A percentile compares a stretch with the other conserved stretches of the same genome.
Conservation (phyloP, 2,888 invertebrate species). For the Lochmaea capreae region DNA sequence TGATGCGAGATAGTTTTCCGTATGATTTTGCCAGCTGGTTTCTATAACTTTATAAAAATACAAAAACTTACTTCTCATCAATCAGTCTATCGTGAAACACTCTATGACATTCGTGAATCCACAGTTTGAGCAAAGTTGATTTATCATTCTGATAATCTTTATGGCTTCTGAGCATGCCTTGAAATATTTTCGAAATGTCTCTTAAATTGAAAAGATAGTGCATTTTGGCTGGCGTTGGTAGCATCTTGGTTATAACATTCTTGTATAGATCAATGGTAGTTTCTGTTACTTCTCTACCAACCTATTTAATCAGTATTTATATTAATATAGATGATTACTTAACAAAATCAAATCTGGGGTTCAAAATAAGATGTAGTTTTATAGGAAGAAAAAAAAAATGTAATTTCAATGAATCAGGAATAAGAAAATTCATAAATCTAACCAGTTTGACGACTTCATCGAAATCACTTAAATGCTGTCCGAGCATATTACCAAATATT, state of each 20-base stretch:
- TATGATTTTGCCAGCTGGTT: no score
- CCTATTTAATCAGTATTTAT: conserved; percentile 74
- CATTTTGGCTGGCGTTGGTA: conserved; percentile 90
- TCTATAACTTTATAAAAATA: no score
- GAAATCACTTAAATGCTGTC: conserved; percentile 81
- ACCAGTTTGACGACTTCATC: conserved; percentile 82
- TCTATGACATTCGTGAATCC: conserved; percentile 88
- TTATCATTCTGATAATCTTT: conserved; percentile 82
- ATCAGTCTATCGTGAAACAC: conserved; percentile 88
- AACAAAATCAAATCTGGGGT: no score
- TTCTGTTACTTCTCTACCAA: conserved; percentile 75
- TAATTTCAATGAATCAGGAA: no score
- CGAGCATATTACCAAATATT: conserved; percentile 88
- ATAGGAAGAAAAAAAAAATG: not conserved
- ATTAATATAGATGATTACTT: not conserved
- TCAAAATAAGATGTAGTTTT: not conserved
- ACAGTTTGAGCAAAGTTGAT: conserved; percentile 78
- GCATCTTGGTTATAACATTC: conserved; percentile 76
- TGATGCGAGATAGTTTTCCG: no score
- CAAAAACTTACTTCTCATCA: conserved; percentile 73
- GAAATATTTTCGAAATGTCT: conserved; percentile 87
- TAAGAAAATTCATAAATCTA: not conserved
- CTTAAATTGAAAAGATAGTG: conserved; percentile 91
- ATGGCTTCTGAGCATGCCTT: conserved; percentile 83
- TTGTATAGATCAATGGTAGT: conserved; percentile 85